Evolutionary conservation across 1,140 invertebrate species (phyloP), one percentile per base, ranked within the genome.

Genomic region (Papilio polyxenes): DNA sequence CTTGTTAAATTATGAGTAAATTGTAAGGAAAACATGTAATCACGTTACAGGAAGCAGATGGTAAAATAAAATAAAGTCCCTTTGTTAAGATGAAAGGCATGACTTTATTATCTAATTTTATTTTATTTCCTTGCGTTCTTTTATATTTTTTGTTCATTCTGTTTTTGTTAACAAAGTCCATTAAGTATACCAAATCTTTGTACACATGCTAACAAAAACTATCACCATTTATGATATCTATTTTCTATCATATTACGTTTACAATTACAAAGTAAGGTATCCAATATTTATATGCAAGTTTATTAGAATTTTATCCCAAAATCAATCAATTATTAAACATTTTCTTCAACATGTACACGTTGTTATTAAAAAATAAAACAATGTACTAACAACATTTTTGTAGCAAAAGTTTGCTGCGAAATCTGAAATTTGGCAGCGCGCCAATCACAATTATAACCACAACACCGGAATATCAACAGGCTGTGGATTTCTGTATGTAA

Each of bases 381-480:
- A 0, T 31, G 2, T 31, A 65, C 6, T 9, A 31, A 11, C 20
- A 62, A 62, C 7, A 31, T 11, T 17, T 65, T 11, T 13, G 3
- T 37, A 37, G 11, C 65, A 37, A 72, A 72, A 37, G 31, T 40
- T 72, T 72, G 65, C 15, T 37, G 13, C 8, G 10, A 37, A 72
- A 72, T 40, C 37, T 72, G 31, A 37, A 40, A 72, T 72, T 72
- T 72, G 65, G 65, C 65, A 1, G 11, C 31, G 65, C 65, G 65
- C 65, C 65, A 72, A 72, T 37, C 31, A 7, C 65, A 72, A 37
- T 72, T 72, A 72, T 72, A 72, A 72, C 65, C 65, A 37, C 65
- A 72, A 37, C 65, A 72, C 65, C 65, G 65, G 65, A 72, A 72
- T 72, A 72, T 72, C 65, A 72, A 72, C 65, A 72, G 65, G 65